Evolutionary conservation across 2,113 vertebrate species (phyloP), one percentile per base, ranked within the genome.

Genomic region (Thryonomys swinderianus): DNA sequence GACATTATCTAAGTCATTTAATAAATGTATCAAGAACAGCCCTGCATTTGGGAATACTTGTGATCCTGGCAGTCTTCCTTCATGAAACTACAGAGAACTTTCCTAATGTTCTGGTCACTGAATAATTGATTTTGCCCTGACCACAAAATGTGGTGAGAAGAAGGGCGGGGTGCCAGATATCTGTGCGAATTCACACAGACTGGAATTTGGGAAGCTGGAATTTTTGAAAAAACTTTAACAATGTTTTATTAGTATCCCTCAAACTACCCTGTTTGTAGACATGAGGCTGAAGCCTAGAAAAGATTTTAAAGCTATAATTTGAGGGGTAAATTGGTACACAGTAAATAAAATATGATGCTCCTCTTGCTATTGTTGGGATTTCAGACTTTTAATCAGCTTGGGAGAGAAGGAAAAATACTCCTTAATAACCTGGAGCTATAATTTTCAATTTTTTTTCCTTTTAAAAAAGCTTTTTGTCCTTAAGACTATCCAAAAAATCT

Each of bases 71-170:
- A 66, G 30, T 62, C 37, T 92, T 91, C 66, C 32, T 85, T 53
- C 42, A 30, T 57, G 32, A 92, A 96, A 85, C 57, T 30, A 83
- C 37, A 91, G 11, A 85, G 48, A 93, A 81, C 4, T 67, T 57
- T 67, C 55, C 51, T 16, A 57, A 45, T 71, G 57, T 73, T 7
- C 88, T 94, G 51, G 87, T 59, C 87, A 90, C 20, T 83, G 59
- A 94, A 64, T 94, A 93, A 92, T 69, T 87, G 81, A 93, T 86
- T 93, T 93, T 92, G 4, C n/a, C 51, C 51, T 78, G 48, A 89
- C 85, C 88, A 93, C 55, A 88, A 91, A 85, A 48, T 30, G 51
- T 53, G 91, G 40, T 94, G 74, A 84, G 40, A 91, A 85, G 12
- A 51, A 51, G 48, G 10, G 48, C 5, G 48, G 10, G 48, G 48